Evolutionary conservation across 2,888 invertebrate species (phyloP).

Genomic region (Ephialtes manifestator): DNA sequence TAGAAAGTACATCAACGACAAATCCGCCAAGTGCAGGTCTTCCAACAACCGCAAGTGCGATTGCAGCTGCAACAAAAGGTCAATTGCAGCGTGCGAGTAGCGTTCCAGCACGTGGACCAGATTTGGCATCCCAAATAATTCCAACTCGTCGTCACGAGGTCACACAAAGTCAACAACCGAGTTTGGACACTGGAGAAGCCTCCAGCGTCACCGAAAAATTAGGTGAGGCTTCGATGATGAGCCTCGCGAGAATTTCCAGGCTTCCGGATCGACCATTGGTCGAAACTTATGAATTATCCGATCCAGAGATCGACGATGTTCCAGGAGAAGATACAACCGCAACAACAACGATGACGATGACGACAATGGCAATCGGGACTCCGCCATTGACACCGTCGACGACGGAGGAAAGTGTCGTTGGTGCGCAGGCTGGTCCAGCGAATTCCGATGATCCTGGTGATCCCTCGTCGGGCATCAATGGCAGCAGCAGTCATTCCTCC

Average conservation of each 20-base stretch:
- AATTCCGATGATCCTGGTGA: constrained; percentile 48
- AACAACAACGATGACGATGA: constrained; percentile 47
- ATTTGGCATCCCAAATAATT: constrained; percentile 84
- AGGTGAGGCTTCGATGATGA: constrained; percentile 22
- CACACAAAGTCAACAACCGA: constrained; percentile 89
- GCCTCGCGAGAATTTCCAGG: constrained; percentile 9
- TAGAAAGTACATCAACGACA: constrained; percentile 73
- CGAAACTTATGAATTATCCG: constrained; percentile 32
- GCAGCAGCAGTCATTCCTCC: constrained; percentile 68
- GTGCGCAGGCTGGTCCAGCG: constrained; percentile 58
- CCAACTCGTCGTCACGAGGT: constrained; percentile 87
- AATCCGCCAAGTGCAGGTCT: constrained; percentile 41
- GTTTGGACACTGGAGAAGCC: constrained; percentile 80
- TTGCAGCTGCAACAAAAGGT: constrained; percentile 81
- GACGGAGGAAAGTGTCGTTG: constrained; percentile 87
- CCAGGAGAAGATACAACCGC: constrained; percentile 58
- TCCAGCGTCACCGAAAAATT: constrained; percentile 74
- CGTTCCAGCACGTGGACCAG: constrained; percentile 88
- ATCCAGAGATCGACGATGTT: constrained; percentile 47
- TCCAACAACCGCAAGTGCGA: constrained; percentile 44
- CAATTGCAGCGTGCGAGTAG: constrained; percentile 91
- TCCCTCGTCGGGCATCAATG: constrained; percentile 70
- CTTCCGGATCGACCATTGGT: constrained; percentile 22
- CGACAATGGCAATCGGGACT: constrained; percentile 70
- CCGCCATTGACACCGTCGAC: constrained; percentile 87